These are phyloP conservation scores for Caracal caracal DNA, from an alignment of 2,113 vertebrate species.

Conservation along the genomic window DNA sequence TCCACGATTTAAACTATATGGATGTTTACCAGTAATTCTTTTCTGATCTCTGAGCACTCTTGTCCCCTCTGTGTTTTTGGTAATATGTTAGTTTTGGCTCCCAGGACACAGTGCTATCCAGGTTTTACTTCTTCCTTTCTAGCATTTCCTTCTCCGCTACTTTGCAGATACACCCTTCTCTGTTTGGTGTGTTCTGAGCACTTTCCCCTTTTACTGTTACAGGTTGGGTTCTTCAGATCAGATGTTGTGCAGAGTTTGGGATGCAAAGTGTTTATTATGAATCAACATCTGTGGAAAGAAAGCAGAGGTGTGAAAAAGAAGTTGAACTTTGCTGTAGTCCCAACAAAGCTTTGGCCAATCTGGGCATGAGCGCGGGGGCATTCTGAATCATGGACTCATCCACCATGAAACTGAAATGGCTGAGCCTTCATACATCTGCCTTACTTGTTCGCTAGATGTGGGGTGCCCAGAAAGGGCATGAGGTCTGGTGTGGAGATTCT, in stretches of 20 bases:
- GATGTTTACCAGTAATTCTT: slow-evolving; percentile 4
- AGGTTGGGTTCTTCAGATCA: not conserved
- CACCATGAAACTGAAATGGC: not conserved
- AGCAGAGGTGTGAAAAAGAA: not conserved
- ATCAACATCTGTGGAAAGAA: not conserved
- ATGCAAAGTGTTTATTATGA: not conserved
- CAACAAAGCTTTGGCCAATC: not conserved
- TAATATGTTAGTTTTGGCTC: slow-evolving; percentile 27
- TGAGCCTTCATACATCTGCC: not conserved
- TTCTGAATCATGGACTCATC: not conserved
- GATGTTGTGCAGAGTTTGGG: not conserved
- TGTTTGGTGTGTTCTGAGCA: not conserved
- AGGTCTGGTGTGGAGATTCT: not conserved
- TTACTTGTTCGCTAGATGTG: not conserved
- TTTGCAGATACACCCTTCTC: not conserved
- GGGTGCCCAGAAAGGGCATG: not conserved
- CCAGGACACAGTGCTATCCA: not conserved
- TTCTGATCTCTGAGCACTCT: not conserved
- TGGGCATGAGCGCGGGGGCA: too few species aligned
- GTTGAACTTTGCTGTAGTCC: not conserved
- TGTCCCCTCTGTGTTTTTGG: not conserved
- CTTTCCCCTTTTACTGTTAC: not conserved
- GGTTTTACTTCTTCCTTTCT: slow-evolving; percentile 20
- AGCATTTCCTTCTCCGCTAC: slow-evolving; percentile 8
- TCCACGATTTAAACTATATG: slow-evolving; percentile 33